Base-by-base conservation (phyloP, 2,888 invertebrate species). In the Drosophila vallismaia region DNA sequence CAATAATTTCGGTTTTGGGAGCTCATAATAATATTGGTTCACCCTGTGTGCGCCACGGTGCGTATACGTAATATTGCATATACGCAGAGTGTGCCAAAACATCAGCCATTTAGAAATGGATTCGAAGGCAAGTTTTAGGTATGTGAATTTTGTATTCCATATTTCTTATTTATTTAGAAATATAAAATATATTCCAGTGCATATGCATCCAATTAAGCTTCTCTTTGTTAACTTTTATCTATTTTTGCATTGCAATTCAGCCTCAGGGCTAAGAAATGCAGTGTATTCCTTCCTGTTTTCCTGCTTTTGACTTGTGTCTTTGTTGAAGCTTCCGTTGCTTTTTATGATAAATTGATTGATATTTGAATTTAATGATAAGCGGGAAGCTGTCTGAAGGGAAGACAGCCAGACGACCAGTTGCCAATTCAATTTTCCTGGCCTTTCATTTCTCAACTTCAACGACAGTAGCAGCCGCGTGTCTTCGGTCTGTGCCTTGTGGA, bases 331-430 rank as follows among this genome's bases (percentile, higher is more conserved):
- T 52, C 38, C 48, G 6, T 46, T 64, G 50, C 51, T 49, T 79
- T 71, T 80, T 84, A 85, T 84, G 85, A 84, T 84, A 85, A 85
- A 85, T 85, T 85, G 85, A 85, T 85, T 83, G 86, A 86, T 85
- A 85, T 85, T 83, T 73, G 85, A 86, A 81, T 85, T 85, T 86
- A 86, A 84, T 84, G 86, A 79, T 81, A 83, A 77, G 69, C 79
- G 28, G 33, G 63, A 36, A 42, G 36, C 49, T 12, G 48, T 4
- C 2, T 10, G n/a, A 19, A 6, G 10, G 6, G 49, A 19, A 14
- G 12, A 6, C 6, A 10, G 12, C 53, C 77, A 71, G 56, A 54
- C 74, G 67, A 58, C 72, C 62, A 74, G 72, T 81, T 77, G 72
- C 46, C 75, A 86, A 84, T 86, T 84, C 83, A 86, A 86, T 80